Evolutionary conservation across 1,140 invertebrate species (phyloP), one percentile per base, ranked within the genome.

Genomic region (Uloborus diversus): DNA sequence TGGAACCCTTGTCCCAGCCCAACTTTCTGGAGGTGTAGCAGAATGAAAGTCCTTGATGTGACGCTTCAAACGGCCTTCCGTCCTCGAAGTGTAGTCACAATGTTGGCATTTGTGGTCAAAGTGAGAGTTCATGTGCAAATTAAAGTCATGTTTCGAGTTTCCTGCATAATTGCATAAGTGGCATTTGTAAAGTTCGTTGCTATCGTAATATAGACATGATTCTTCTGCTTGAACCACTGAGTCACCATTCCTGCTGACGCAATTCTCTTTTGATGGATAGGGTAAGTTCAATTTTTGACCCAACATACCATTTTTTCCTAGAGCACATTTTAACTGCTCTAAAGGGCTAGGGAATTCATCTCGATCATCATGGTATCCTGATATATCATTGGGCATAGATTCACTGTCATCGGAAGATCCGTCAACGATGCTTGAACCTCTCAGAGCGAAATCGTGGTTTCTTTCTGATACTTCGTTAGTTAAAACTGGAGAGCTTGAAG

Each of bases 31-130:
- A 23, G 83, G 64, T n/a, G 68, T 76, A 47, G 84, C 84, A 17
- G 79, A 71, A 66, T 84, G 76, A 3, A 89, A 89, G 79, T 89
- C 88, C 71, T 88, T 86, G 80, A 92, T 88, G 84, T 91, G 91
- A 35, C 89, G 86, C 69, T 89, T 88, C 62, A 91, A 85, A 57
- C 89, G 85, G 1, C 89, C 90, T 83, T 91, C 89, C 4, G 89
- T 90, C 28, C 88, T 83, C 0, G 89, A 88, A 14, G 89, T 88
- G 83, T 91, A 92, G 81, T 90, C 88, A 84, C 91, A 92, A 65
- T 88, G 86, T 4, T 86, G 86, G 83, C 89, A 89, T 71, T 86
- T 86, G 76, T 87, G 86, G 37, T 88, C 87, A 83, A 88, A 89
- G 83, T 90, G 90, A 13, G 85, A 87, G 68, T 87, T 87, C 86